Evolutionary conservation across 2,888 invertebrate genomes (phyloP).

Genomic region (Endotricha flammealis): DNA sequence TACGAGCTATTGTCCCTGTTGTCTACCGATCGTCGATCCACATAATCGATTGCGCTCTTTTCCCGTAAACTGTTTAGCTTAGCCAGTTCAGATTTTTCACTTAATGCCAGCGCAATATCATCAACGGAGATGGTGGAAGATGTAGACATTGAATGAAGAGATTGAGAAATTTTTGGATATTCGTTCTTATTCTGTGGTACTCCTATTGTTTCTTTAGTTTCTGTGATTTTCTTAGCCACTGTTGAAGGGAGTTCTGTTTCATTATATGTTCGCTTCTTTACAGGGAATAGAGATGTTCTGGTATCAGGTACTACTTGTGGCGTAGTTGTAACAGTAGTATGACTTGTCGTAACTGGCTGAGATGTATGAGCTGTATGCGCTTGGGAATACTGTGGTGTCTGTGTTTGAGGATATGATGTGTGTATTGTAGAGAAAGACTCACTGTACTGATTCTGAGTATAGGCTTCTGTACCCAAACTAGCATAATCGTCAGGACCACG

Average conservation of each 20-base stretch:
- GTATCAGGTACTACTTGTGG: slow-evolving; percentile 42
- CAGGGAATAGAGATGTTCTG: slow-evolving; percentile 75
- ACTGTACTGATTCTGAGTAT: slow-evolving; percentile 70
- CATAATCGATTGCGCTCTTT: slow-evolving; percentile 36
- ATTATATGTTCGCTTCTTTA: slow-evolving; percentile 81
- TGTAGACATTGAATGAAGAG: slow-evolving; percentile 35
- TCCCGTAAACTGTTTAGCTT: slow-evolving; percentile 52
- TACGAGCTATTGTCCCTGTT: slow-evolving; percentile 34
- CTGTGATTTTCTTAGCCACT: slow-evolving; percentile 37
- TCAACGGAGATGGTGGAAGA: slow-evolving; percentile 48
- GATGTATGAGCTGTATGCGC: slow-evolving; percentile 47
- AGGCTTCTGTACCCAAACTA: slow-evolving; percentile 72
- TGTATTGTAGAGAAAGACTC: slow-evolving; percentile 59
- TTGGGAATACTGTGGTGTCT: slow-evolving; percentile 50
- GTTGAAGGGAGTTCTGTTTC: slow-evolving; percentile 58
- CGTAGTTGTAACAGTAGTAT: slow-evolving; percentile 31
- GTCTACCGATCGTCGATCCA: slow-evolving; percentile 31
- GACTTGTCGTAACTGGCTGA: slow-evolving; percentile 33
- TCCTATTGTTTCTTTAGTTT: slow-evolving; percentile 34
- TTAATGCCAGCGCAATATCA: slow-evolving; percentile 58
- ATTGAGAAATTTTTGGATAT: slow-evolving; percentile 38
- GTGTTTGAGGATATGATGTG: slow-evolving; percentile 54
- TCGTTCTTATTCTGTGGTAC: slow-evolving; percentile 41
- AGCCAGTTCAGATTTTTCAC: slow-evolving; percentile 60
- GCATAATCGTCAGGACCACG: slow-evolving; percentile 77